A percentile compares a stretch with the other conserved stretches of the same genome.
Conservation (phyloP, 1,140 invertebrate genomes). For the Lordiphosa clarofinis region DNA sequence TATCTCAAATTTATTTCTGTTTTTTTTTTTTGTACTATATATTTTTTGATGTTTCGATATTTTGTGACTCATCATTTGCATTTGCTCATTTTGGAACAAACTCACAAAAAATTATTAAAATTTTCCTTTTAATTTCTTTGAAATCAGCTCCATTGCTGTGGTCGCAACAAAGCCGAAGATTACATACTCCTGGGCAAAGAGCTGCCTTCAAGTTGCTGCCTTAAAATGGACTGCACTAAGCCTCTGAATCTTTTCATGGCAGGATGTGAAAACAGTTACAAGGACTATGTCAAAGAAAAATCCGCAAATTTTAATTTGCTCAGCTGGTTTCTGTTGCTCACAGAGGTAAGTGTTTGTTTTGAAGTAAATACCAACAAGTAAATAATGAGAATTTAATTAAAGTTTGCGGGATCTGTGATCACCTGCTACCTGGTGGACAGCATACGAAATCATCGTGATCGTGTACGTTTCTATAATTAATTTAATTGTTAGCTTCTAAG, state of each 20-base stretch:
- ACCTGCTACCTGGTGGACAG: conserved; percentile 71
- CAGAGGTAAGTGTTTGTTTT: conserved; percentile 49
- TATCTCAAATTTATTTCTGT: too few relatives aligned
- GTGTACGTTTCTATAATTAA: conserved; percentile 70
- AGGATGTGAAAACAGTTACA: conserved; percentile 60
- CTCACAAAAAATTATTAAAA: too few relatives aligned
- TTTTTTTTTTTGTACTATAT: too few relatives aligned
- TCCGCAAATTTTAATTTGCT: conserved; percentile 58
- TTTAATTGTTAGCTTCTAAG: conserved; percentile 7
- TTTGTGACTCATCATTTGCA: too few relatives aligned
- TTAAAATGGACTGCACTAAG: conserved; percentile 49
- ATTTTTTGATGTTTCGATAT: too few relatives aligned
- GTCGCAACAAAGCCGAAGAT: conserved; percentile 64
- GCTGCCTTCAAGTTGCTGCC: conserved; percentile 55
- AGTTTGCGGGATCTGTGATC: conserved; percentile 66
- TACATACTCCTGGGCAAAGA: conserved; percentile 57
- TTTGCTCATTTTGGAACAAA: too few relatives aligned
- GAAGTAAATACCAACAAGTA: neutral
- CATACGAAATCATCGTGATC: conserved; percentile 74
- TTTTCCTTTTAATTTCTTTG: too few relatives aligned
- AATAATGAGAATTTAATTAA: conserved; percentile 17
- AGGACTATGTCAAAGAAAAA: conserved; percentile 54
- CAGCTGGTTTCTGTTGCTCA: conserved; percentile 61
- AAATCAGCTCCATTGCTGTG: conserved; percentile 65
- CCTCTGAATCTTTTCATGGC: conserved; percentile 53